A percentile compares a stretch with the other conserved stretches of the same genome.
phyloP scores from a whole-genome alignment of 2,888 invertebrate genomes.

The Drosophila subsilvestris region DNA sequence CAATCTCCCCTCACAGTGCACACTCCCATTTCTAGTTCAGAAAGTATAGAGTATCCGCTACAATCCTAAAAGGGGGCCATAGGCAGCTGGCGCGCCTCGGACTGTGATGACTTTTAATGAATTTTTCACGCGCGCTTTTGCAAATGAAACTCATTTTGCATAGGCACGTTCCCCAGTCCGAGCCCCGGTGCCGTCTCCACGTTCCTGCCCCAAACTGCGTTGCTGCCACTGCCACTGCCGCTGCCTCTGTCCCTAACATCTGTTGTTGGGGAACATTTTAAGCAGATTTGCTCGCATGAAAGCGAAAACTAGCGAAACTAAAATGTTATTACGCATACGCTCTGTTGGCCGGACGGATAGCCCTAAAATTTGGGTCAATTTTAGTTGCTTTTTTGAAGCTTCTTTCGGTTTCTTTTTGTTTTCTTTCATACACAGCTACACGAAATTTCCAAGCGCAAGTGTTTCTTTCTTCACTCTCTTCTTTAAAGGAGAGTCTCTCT shows the following conservation, averaged over 20 bases:
- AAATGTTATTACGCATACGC: conserved; percentile 78
- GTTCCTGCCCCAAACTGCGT: not conserved
- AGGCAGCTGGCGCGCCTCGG: conserved; percentile 45
- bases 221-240: not conserved
- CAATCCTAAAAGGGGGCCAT: conserved; percentile 31
- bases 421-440: not conserved
- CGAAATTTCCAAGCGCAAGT: conserved; percentile 36
- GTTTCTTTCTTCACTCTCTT: conserved; percentile 25
- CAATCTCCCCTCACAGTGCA: not conserved
- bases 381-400: conserved; percentile 28
- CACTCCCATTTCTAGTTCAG: conserved; percentile 6
- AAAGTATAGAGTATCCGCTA: conserved; percentile 14
- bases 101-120: conserved; percentile 69
- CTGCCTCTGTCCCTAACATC: conserved; percentile 21
- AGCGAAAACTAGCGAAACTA: conserved; percentile 79
- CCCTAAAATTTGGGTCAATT: conserved; percentile 68
- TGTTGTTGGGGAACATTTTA: conserved; percentile 44
- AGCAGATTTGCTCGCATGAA: conserved; percentile 72
- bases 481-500: conserved; percentile 14
- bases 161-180: conserved; percentile 67
- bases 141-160: conserved; percentile 76
- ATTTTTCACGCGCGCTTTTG: conserved; percentile 77
- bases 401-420: not conserved
- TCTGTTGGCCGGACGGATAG: conserved; percentile 52
- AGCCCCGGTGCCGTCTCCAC: conserved; percentile 17